Percentiles rank a stretch among this genome's conserved stretches.
Evolutionary conservation across 2,888 invertebrate genomes (phyloP).

Genomic region (Conistra vaccinii): DNA sequence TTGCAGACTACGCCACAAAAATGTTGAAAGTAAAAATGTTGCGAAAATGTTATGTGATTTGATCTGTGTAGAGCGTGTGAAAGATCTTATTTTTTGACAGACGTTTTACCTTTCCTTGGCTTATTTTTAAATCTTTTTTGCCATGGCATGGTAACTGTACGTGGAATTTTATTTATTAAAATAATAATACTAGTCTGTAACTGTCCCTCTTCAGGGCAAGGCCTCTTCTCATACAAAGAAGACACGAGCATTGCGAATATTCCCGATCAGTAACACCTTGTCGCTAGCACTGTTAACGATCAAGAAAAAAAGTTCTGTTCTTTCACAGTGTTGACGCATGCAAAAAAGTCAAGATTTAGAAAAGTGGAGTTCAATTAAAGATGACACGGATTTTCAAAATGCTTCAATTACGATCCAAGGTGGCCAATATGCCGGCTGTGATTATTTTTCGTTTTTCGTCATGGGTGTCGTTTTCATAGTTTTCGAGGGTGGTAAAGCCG

Average conservation of each 20-base stretch:
- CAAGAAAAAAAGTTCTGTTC: too few species aligned
- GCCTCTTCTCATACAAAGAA: neutral
- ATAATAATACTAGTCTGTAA: neutral
- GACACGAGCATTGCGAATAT: neutral
- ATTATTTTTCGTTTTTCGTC: too few species aligned
- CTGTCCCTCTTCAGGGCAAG: neutral
- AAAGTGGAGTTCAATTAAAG: too few species aligned
- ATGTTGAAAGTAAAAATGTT: constrained; percentile 53
- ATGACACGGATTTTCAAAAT: too few species aligned
- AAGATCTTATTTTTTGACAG: constrained; percentile 53
- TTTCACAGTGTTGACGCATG: too few species aligned
- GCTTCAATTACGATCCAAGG: too few species aligned
- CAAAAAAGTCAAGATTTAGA: too few species aligned
- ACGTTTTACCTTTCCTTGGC: constrained; percentile 15
- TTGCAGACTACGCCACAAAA: constrained; percentile 47
- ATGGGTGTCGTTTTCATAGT: too few species aligned
- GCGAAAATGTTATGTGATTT: constrained; percentile 47
- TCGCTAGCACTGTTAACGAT: too few species aligned
- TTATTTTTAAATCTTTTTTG: constrained; percentile 28
- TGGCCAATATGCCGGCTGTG: too few species aligned
- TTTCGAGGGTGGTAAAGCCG: too few species aligned
- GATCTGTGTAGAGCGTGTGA: constrained; percentile 59
- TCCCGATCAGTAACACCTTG: too few species aligned
- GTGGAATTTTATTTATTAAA: neutral
- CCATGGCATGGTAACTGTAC: neutral